phyloP scores from a whole-genome alignment of 92 coral and sea anemone genomes.

The Porites divaricata region DNA sequence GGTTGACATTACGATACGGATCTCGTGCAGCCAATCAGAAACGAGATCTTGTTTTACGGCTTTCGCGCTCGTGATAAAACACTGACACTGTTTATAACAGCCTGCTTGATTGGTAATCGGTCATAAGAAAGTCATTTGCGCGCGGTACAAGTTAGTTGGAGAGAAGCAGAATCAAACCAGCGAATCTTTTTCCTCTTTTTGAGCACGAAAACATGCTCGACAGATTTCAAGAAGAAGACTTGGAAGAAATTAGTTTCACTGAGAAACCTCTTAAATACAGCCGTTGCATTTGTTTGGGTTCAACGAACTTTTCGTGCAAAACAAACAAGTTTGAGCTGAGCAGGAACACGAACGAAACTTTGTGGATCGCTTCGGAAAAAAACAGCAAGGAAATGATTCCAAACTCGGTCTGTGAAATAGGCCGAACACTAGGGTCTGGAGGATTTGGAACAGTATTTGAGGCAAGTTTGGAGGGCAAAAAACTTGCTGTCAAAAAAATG shows the following conservation, averaged over 20 bases:
- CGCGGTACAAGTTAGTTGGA: not conserved
- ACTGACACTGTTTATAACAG: constrained; percentile 10
- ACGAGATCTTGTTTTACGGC: not conserved
- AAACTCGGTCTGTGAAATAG: constrained; percentile 47
- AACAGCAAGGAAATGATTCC: constrained; percentile 19
- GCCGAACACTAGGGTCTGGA: constrained; percentile 82
- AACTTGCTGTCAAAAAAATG: constrained; percentile 86
- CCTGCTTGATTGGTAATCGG: not conserved
- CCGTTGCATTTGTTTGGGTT: constrained; percentile 43
- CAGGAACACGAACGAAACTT: constrained; percentile 35
- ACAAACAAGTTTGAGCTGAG: constrained; percentile 48
- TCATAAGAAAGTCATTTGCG: constrained; percentile 43
- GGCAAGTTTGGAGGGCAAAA: constrained; percentile 69
- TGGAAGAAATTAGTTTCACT: constrained; percentile 39
- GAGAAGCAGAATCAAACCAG: not conserved
- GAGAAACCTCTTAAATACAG: constrained; percentile 34
- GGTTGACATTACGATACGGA: constrained; percentile 2
- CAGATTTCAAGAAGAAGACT: constrained; percentile 29
- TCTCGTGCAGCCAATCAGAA: constrained; percentile 27
- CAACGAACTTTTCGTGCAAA: constrained; percentile 66
- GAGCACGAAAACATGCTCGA: constrained; percentile 27
- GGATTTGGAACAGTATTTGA: constrained; percentile 93
- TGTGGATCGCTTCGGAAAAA: constrained; percentile 20
- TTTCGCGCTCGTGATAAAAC: constrained; percentile 17
- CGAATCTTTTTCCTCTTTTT: constrained; percentile 1